Conservation (phyloP, 2,113 vertebrate species). For the Lates calcarifer region DNA sequence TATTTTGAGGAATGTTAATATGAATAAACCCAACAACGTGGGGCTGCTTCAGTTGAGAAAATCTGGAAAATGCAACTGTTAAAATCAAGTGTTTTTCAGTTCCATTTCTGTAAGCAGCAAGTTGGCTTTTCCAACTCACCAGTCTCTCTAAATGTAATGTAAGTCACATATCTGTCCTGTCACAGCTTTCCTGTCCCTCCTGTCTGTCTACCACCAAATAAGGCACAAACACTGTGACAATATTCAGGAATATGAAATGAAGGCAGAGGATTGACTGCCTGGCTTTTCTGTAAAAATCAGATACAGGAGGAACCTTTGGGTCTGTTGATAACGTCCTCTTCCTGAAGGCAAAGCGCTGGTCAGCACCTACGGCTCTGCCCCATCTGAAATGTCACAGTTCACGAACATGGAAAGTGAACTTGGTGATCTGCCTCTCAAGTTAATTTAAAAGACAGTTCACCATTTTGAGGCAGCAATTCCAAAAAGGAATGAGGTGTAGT, state of each 20-base stretch:
- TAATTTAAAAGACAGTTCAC: background rate
- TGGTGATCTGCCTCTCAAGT: background rate
- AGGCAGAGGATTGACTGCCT: background rate
- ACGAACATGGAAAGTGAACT: background rate
- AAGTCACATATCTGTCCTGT: background rate
- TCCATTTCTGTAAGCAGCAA: background rate
- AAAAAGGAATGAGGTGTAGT: background rate
- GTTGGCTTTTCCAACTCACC: background rate
- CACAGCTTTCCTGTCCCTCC: background rate
- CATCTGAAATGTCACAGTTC: background rate
- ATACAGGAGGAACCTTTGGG: background rate
- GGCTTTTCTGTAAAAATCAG: background rate
- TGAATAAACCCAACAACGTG: no score
- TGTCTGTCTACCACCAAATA: background rate
- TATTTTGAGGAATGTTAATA: background rate
- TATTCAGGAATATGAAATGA: background rate
- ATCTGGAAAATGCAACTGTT: no score
- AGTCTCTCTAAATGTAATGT: background rate
- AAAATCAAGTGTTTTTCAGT: background rate
- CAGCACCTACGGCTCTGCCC: background rate
- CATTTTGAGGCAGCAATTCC: background rate
- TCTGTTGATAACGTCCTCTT: background rate
- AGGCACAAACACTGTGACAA: conserved; percentile 6
- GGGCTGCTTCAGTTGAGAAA: background rate
- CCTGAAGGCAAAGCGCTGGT: background rate